Evolutionary conservation across 1,140 invertebrate genomes (phyloP), one percentile per base, ranked within the genome.

Genomic region (Trachelipus rathkii): DNA sequence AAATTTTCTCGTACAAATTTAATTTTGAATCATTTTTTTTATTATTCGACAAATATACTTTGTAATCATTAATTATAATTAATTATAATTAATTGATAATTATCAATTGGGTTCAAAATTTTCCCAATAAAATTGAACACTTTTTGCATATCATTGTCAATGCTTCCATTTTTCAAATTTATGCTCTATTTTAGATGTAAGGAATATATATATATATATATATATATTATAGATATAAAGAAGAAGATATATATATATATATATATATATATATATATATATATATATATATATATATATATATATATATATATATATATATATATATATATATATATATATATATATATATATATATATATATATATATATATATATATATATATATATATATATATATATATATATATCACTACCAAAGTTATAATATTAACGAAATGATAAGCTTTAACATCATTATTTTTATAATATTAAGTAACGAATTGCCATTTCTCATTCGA

Each of bases 211-310:
- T 33, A 71, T 71, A 24, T 71, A 24, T 24, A 24, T 71, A 24
- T 71, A 24, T 71, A 24, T 71, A 71, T 33, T n/a, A n/a, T n/a
- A n/a, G n/a, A n/a, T n/a, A n/a, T n/a, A n/a, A n/a, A n/a, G n/a
- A n/a, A n/a, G n/a, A n/a, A n/a, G n/a, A 71, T 24, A 71, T 13
- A 23, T 71, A 24, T 13, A 71, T 71, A 24, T 71, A 24, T 24
- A 24, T 71, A 24, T 71, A 24, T 71, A 24, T 71, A 71, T 33
- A 71, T 24, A 71, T 13, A 23, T 71, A 24, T 13, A 71, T 71
- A 24, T 71, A 24, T 24, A 24, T 71, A 24, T 71, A 24, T 71
- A 24, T 71, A 71, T 33, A 71, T 24, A 71, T 13, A 23, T 71
- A 24, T 13, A 71, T 71, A 24, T 71, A 24, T 24, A 24, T 71